Conservation (phyloP, 35 echinoderm and acorn worm genomes). For the Holothuria glaberrima region DNA sequence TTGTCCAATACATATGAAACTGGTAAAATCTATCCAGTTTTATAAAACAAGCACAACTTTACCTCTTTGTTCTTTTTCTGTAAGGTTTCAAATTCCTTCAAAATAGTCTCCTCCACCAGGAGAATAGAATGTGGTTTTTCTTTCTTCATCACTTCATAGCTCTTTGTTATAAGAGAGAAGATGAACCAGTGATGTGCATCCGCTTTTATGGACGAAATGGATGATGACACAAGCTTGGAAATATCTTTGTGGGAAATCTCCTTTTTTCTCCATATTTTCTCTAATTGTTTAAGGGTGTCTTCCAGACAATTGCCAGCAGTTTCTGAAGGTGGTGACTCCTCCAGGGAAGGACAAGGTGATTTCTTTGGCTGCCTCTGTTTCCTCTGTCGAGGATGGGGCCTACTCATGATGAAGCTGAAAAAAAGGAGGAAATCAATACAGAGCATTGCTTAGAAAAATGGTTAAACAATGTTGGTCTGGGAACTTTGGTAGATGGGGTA, state of each 20-base stretch:
- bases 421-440: too few relatives aligned
- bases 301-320: neutral
- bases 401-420: too few relatives aligned
- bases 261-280: neutral
- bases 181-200: neutral
- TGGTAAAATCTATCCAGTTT: too few relatives aligned
- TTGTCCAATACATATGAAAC: too few relatives aligned
- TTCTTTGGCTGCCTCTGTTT: too few relatives aligned
- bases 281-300: neutral
- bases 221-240: neutral
- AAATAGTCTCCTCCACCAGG: conserved; percentile 12
- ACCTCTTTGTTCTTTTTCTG: neutral
- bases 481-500: too few relatives aligned
- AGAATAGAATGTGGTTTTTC: neutral
- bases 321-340: too few relatives aligned
- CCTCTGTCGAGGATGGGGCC: too few relatives aligned
- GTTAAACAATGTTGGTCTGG: too few relatives aligned
- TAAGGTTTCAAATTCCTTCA: conserved; percentile 6
- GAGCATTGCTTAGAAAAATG: too few relatives aligned
- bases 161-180: neutral
- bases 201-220: neutral
- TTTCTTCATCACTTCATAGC: neutral
- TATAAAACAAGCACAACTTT: neutral
- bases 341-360: too few relatives aligned
- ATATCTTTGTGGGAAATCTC: neutral